These are phyloP conservation scores for Pelosia muscerda DNA, from an alignment of 2,888 invertebrate species.

Conservation along the genomic window DNA sequence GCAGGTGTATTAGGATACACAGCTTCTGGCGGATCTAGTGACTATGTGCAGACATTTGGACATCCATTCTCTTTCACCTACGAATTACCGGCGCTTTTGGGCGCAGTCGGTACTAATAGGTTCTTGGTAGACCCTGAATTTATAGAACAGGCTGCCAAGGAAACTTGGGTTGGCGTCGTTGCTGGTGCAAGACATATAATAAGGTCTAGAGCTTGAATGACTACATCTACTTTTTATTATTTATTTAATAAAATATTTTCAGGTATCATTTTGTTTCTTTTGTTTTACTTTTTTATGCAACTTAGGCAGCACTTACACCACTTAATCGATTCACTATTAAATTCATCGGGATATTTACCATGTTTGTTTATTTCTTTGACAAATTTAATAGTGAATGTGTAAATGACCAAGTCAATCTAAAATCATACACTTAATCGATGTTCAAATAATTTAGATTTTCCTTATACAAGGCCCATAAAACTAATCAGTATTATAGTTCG, in stretches of 20 bases:
- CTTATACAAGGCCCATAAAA: not conserved
- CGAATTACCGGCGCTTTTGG: constrained; percentile 82
- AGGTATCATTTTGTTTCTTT: not conserved
- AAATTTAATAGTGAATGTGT: too few relatives aligned
- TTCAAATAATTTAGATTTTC: not conserved
- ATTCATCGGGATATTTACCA: too few relatives aligned
- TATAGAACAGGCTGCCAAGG: constrained; percentile 85
- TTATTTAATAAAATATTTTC: not conserved
- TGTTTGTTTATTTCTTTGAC: too few relatives aligned
- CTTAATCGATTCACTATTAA: too few relatives aligned
- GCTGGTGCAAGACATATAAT: constrained; percentile 78
- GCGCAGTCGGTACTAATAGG: constrained; percentile 55
- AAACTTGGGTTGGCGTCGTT: constrained; percentile 88
- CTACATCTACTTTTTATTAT: not conserved
- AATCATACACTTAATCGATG: not conserved
- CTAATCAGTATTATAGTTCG: not conserved
- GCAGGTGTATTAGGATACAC: not conserved
- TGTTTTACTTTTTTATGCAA: not conserved
- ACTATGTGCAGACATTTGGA: constrained; percentile 84
- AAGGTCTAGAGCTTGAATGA: not conserved
- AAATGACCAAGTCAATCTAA: too few relatives aligned
- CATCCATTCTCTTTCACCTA: constrained; percentile 87
- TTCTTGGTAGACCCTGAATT: constrained; percentile 85
- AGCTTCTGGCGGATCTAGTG: constrained; percentile 87
- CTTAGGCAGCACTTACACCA: too few relatives aligned